These are phyloP conservation scores for Leucania comma DNA, from an alignment of 2,888 invertebrate species.

Conservation along the genomic window DNA sequence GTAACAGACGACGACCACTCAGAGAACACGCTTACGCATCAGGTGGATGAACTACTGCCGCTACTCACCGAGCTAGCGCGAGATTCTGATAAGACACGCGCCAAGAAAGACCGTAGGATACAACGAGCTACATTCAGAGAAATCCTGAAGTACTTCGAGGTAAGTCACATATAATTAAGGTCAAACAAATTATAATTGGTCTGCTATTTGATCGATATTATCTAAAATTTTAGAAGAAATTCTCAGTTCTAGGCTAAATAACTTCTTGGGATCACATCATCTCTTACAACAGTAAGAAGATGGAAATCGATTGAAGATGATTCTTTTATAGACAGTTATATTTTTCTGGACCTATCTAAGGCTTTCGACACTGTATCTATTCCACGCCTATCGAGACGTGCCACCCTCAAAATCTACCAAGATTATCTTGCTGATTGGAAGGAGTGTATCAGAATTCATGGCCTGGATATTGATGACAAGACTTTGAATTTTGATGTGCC, in stretches of 20 bases:
- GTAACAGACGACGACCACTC: constrained; percentile 93
- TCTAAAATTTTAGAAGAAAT: too few relatives aligned
- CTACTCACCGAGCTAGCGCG: constrained; percentile 91
- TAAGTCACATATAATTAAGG: constrained; percentile 81
- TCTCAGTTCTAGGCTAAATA: too few relatives aligned
- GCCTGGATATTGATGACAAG: neutral
- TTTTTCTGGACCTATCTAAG: too few relatives aligned
- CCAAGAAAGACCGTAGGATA: constrained; percentile 98
- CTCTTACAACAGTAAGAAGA: too few relatives aligned
- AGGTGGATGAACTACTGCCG: constrained; percentile 92
- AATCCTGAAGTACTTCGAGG: constrained; percentile 97
- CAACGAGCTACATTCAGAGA: constrained; percentile 98
- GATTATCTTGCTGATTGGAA: neutral
- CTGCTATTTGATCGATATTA: too few relatives aligned
- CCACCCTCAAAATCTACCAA: neutral
- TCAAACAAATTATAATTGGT: too few relatives aligned
- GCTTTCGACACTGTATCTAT: neutral
- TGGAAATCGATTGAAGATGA: too few relatives aligned
- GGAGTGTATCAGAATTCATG: neutral
- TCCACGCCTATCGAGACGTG: too few relatives aligned
- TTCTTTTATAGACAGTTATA: too few relatives aligned
- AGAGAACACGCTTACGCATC: constrained; percentile 89
- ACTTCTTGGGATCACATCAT: too few relatives aligned
- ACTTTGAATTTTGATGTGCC: neutral
- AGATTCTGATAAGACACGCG: constrained; percentile 97